These are phyloP conservation scores for Piscicola geometra DNA, from an alignment of 2,888 invertebrate genomes.

Conservation along the genomic window DNA sequence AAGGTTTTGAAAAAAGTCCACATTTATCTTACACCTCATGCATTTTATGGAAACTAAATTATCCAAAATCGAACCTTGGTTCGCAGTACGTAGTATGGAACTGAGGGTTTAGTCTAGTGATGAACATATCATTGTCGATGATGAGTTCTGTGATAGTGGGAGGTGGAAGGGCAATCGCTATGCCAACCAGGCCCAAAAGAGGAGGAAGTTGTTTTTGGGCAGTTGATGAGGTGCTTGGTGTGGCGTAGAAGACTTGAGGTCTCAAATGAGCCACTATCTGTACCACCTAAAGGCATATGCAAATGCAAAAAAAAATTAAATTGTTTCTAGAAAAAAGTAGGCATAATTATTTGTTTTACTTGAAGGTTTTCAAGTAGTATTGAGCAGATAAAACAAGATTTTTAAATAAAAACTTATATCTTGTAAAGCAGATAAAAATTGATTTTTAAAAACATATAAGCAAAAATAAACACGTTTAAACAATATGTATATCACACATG, in stretches of 20 bases:
- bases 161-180: constrained; percentile 91
- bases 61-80: constrained; percentile 70
- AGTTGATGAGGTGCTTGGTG: neutral
- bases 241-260: constrained; percentile 60
- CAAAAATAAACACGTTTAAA: neutral
- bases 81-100: constrained; percentile 95
- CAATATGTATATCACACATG: neutral
- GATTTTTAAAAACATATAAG: neutral
- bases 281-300: constrained; percentile 87
- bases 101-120: constrained; percentile 89
- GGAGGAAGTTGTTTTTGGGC: constrained; percentile 63
- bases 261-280: constrained; percentile 82
- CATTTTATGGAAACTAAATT: too few relatives aligned
- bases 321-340: neutral
- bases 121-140: constrained; percentile 78
- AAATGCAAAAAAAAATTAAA: neutral
- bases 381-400: too few relatives aligned
- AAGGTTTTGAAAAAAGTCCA: too few relatives aligned
- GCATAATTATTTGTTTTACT: too few relatives aligned
- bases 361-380: too few relatives aligned
- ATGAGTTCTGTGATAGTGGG: constrained; percentile 94
- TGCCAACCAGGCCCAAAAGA: constrained; percentile 73
- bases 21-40: too few relatives aligned
- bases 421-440: too few relatives aligned
- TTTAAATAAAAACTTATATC: too few relatives aligned